These are phyloP conservation scores for Polia nebulosa DNA, from an alignment of 2,888 invertebrate species.

Conservation along the genomic window DNA sequence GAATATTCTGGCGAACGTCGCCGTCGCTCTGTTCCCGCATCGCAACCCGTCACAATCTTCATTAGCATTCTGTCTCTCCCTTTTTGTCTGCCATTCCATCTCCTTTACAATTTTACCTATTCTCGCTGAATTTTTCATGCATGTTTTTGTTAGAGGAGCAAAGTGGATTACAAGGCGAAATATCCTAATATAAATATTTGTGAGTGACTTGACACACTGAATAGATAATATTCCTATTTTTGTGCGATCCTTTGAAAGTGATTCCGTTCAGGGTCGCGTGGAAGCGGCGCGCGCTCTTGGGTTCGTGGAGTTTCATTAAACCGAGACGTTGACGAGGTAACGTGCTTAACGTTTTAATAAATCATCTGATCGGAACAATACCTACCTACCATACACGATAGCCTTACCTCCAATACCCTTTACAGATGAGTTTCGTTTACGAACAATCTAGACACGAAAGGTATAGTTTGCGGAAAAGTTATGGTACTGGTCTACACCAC, in stretches of 20 bases:
- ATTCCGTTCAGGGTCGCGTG: constrained; percentile 17
- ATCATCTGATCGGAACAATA: constrained; percentile 9
- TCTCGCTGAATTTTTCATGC: constrained; percentile 61
- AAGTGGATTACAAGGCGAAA: constrained; percentile 59
- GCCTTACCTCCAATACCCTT: too few species aligned
- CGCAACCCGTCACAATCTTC: constrained; percentile 67
- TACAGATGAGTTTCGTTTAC: too few species aligned
- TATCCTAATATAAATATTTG: constrained; percentile 52
- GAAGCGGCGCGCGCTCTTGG: neutral
- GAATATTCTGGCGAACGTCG: constrained; percentile 63
- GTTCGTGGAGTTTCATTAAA: constrained; percentile 36
- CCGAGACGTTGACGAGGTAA: constrained; percentile 1
- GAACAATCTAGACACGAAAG: neutral
- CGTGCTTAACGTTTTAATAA: constrained; percentile 17
- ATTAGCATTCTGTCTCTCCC: constrained; percentile 71
- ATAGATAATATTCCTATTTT: constrained; percentile 36
- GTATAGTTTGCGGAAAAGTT: neutral
- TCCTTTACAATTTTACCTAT: constrained; percentile 60
- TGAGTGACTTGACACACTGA: constrained; percentile 35
- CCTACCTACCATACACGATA: too few species aligned
- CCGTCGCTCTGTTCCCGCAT: constrained; percentile 55
- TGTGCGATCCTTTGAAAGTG: constrained; percentile 2
- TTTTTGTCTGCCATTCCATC: constrained; percentile 64
- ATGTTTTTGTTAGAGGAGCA: constrained; percentile 56
- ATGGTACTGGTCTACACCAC: neutral